Conservation (phyloP, 1,140 invertebrate genomes). For the Thrips palmi region DNA sequence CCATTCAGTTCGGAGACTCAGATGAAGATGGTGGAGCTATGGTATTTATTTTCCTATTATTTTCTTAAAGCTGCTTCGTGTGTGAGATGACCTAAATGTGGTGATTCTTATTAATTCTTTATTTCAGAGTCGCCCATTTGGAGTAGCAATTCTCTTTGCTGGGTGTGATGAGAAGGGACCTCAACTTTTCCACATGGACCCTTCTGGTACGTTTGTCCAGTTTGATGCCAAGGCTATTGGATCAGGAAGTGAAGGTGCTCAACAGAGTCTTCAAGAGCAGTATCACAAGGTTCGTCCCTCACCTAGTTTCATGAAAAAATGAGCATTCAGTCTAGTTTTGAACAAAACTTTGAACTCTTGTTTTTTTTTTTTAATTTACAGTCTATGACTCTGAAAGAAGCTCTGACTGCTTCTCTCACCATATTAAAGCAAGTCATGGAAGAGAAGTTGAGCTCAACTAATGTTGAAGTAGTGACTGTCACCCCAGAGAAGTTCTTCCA, state of each 20-base stretch:
- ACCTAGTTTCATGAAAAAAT: background rate
- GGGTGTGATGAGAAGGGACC: conserved; percentile 72
- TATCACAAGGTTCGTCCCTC: conserved; percentile 50
- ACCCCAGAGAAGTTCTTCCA: conserved; percentile 70
- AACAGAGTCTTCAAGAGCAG: conserved; percentile 83
- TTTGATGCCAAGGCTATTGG: conserved; percentile 99
- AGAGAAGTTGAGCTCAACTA: conserved; percentile 92
- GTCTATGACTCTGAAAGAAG: conserved; percentile 93
- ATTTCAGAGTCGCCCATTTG: conserved; percentile 82
- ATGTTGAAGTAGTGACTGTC: conserved; percentile 95
- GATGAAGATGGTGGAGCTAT: conserved; percentile 93
- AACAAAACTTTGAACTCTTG: conserved; percentile 3
- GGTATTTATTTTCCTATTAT: conserved; percentile 25
- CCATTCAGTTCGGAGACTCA: conserved; percentile 96
- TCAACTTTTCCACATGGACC: conserved; percentile 93
- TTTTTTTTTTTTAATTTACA: conserved; percentile 43
- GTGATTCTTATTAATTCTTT: conserved; percentile 1
- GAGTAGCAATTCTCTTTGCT: conserved; percentile 86
- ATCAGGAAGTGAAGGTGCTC: conserved; percentile 96
- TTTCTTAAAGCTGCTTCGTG: conserved; percentile 1
- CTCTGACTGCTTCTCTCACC: conserved; percentile 74
- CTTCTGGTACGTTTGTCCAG: conserved; percentile 91
- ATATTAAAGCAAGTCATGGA: conserved; percentile 99
- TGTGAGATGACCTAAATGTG: conserved; percentile 3
- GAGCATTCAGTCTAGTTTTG: conserved; percentile 6